phyloP scores from a whole-genome alignment of 2,113 vertebrate species.

The Anguilla rostrata region DNA sequence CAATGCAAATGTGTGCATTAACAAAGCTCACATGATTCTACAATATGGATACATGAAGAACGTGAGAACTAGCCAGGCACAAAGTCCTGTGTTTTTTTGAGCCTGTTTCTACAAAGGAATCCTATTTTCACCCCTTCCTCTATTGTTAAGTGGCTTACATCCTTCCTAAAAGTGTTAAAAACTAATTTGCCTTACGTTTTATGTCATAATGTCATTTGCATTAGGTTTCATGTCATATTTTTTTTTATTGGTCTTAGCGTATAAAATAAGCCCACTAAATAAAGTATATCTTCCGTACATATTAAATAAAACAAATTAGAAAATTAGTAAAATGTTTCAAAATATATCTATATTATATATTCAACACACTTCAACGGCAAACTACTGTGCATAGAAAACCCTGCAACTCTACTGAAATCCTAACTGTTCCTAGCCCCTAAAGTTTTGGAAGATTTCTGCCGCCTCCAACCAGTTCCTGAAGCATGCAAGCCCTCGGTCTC shows the following conservation, averaged over 20 bases:
- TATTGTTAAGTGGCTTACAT: background rate
- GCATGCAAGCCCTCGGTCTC: slow-evolving; percentile 82
- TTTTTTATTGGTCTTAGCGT: background rate
- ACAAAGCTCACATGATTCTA: background rate
- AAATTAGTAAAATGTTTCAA: slow-evolving; percentile 10
- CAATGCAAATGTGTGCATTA: background rate
- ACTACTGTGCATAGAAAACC: slow-evolving; percentile 24
- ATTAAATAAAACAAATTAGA: background rate
- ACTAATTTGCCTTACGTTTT: background rate
- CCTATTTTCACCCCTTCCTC: background rate
- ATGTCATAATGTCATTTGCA: background rate
- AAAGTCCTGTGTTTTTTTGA: background rate
- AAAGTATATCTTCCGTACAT: background rate
- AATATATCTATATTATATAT: slow-evolving; percentile 4
- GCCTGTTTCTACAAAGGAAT: background rate
- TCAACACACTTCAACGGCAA: slow-evolving; percentile 1
- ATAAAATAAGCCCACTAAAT: background rate
- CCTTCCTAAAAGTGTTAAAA: background rate
- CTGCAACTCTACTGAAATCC: background rate
- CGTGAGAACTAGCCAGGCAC: background rate
- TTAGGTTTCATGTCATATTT: background rate
- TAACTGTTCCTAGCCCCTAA: slow-evolving; percentile 64
- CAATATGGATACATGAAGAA: background rate
- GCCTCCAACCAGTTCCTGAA: slow-evolving; percentile 86
- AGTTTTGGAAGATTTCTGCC: slow-evolving; percentile 92